Evolutionary conservation across 2,797 vertebrate species (phyloP).

Genomic region (Hippocampus kuda): DNA sequence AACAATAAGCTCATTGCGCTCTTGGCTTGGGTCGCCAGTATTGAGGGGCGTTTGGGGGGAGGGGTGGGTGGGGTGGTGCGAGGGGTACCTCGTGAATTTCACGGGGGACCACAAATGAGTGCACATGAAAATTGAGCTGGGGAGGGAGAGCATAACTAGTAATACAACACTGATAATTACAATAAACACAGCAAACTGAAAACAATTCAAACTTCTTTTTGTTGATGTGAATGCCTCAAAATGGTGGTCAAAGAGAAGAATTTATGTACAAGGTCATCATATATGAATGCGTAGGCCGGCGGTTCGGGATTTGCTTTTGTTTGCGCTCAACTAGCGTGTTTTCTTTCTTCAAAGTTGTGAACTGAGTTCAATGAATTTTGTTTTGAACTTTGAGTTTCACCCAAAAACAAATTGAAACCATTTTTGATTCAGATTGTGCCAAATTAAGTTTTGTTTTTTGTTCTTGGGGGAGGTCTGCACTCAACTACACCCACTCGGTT

Average conservation of each 20-base stretch:
- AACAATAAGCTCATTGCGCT: constrained; percentile 77
- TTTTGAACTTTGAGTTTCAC: too few species aligned
- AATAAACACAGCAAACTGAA: constrained; percentile 26
- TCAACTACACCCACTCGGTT: too few species aligned
- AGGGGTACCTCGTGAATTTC: constrained; percentile 69
- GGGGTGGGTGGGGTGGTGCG: constrained; percentile 9
- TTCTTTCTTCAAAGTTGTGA: too few species aligned
- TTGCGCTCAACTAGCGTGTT: too few species aligned
- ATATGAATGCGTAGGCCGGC: not conserved
- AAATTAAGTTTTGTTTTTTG: too few species aligned
- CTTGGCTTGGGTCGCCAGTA: constrained; percentile 63
- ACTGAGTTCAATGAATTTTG: too few species aligned
- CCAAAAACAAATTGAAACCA: too few species aligned
- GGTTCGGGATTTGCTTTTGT: too few species aligned
- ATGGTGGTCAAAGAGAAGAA: not conserved
- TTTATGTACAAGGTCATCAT: too few species aligned
- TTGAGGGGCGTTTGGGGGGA: constrained; percentile 49
- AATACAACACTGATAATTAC: constrained; percentile 41
- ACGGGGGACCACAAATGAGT: constrained; percentile 63
- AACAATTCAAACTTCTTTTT: not conserved
- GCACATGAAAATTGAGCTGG: constrained; percentile 50
- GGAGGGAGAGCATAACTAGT: constrained; percentile 39
- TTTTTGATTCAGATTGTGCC: too few species aligned
- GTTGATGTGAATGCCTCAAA: not conserved
- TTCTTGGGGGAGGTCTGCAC: too few species aligned